Conservation (phyloP, 2,888 invertebrate species). For the Volucella inflata region DNA sequence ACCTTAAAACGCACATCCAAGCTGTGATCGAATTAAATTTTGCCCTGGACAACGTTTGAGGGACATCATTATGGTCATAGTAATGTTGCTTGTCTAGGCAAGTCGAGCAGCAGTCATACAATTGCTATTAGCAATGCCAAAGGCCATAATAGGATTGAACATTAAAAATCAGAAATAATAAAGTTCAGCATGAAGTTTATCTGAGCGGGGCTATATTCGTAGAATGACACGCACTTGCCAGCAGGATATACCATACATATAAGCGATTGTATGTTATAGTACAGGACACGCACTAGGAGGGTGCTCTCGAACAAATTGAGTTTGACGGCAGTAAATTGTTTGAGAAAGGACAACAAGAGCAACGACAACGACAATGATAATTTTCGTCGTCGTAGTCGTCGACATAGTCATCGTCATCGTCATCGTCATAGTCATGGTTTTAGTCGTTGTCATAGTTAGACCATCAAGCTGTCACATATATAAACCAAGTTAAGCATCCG, state of each 20-base stretch:
- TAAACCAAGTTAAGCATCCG: conserved; percentile 56
- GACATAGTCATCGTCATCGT: background rate
- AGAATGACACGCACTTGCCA: conserved; percentile 46
- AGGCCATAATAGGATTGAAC: conserved; percentile 68
- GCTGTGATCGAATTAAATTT: conserved; percentile 61
- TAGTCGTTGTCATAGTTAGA: conserved; percentile 37
- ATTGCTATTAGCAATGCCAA: conserved; percentile 46
- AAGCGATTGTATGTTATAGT: background rate
- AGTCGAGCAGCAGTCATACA: conserved; percentile 16
- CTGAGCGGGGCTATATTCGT: conserved; percentile 18
- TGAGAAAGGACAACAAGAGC: conserved; percentile 25
- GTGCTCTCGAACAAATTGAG: conserved; percentile 68
- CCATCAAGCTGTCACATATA: conserved; percentile 35
- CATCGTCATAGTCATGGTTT: conserved; percentile 3
- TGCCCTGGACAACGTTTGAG: conserved; percentile 29
- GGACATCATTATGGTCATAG: background rate
- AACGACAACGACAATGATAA: conserved; percentile 16
- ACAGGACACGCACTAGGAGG: conserved; percentile 48
- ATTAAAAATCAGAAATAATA: conserved; percentile 71
- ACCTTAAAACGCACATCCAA: conserved; percentile 24
- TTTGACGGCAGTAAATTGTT: conserved; percentile 69
- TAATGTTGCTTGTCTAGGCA: background rate
- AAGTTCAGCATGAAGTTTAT: conserved; percentile 47
- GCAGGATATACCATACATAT: background rate
- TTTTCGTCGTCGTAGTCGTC: conserved; percentile 13